Evolutionary conservation across 2,797 vertebrate species (phyloP), one percentile per base, ranked within the genome.

Genomic region (Onychomys arenicola): DNA sequence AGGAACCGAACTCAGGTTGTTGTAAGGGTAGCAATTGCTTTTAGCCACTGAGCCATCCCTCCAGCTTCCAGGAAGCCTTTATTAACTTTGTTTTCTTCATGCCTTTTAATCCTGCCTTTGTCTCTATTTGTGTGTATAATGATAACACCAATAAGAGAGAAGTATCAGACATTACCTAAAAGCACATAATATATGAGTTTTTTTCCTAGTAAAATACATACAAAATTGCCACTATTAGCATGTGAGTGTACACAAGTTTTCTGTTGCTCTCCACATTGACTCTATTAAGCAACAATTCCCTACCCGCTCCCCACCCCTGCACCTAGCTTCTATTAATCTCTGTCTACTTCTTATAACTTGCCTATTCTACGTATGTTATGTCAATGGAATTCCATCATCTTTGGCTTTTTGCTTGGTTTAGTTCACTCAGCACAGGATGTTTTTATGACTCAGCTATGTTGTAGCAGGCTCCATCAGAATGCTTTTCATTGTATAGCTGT

Each of bases 61-160:
- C 29, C 69, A 71, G 69, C 29, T 37, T 6, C n/a, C 71, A 71
- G 19, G 32, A 75, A 88, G 37, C 10, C 49, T 90, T 88, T 90
- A 92, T 83, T 27, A 96, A 57, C 27, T 59, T 82, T 92, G 59
- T 5, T 77, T 55, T 65, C 13, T 94, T 94, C 25, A 40, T 81
- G 71, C 6, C 85, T 89, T 95, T 82, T 57, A 69, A 81, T 90
- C 32, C 43, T 27, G 21, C 9, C 16, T 89, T 93, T 82, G 19
- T 90, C 37, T 80, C 89, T 82, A 67, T 46, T 89, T 95, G 12
- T 83, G 34, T 90, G n/a, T 40, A 49, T 91, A 85, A 75, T 92
- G 57, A 14, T 90, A 61, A 80, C 75, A 6, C 90, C 59, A 90
- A 59, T 89, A 40, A 52, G 69, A n/a, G 55, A 69, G 57, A 75